Percentiles rank a stretch among this genome's conserved stretches.
Evolutionary conservation across 2,113 vertebrate species (phyloP).

Genomic region (Tenrec ecaudatus): DNA sequence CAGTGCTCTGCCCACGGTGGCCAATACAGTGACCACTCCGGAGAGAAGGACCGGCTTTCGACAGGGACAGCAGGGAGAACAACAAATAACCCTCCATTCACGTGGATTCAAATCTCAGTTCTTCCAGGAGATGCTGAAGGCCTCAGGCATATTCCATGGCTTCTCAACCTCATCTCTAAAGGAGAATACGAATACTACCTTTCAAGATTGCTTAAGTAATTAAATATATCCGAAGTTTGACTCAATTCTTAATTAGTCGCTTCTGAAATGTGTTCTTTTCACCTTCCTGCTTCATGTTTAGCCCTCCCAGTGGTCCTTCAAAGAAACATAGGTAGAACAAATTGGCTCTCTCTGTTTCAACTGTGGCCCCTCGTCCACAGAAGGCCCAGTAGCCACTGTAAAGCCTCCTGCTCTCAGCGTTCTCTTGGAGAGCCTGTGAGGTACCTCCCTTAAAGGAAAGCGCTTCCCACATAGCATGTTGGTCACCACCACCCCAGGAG

Average conservation of each 20-base stretch:
- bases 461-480: neutral
- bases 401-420: neutral
- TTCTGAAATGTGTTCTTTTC: neutral
- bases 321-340: neutral
- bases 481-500: neutral
- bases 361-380: neutral
- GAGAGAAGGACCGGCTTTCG: neutral
- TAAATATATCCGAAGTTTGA: neutral
- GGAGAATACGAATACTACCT: neutral
- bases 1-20: neutral
- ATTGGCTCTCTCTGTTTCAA: rapidly evolving
- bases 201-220: neutral
- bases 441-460: neutral
- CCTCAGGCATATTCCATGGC: neutral
- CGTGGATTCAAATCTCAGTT: neutral
- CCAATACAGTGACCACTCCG: neutral
- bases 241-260: neutral
- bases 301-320: neutral
- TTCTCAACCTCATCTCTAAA: neutral
- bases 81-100: neutral
- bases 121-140: neutral
- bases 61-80: neutral
- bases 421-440: neutral
- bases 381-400: neutral
- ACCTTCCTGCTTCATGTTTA: neutral